Conservation (phyloP, 2,888 invertebrate species). For the Lycophotia porphyrea region DNA sequence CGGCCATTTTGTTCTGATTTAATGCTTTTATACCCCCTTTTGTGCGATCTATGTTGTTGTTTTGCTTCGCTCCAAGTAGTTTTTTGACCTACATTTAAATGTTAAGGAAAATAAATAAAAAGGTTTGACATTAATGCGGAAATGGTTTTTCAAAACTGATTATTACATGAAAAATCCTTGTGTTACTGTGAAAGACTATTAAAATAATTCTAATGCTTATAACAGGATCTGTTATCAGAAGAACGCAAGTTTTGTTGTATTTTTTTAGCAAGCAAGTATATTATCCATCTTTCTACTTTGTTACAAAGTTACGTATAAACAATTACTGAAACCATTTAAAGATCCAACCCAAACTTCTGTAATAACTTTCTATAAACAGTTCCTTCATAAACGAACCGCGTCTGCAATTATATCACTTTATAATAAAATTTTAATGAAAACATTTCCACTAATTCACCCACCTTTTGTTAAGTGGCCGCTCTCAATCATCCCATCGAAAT, state of each 20-base stretch:
- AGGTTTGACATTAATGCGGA: not conserved
- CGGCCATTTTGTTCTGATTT: constrained; percentile 88
- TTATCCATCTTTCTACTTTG: not conserved
- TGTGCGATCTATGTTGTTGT: constrained; percentile 62
- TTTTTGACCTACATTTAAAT: constrained; percentile 61
- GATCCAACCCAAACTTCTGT: not conserved
- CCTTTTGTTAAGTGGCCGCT: constrained; percentile 36
- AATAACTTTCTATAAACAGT: constrained; percentile 5
- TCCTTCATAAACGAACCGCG: not conserved
- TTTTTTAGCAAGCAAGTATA: not conserved
- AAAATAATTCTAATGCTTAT: not conserved
- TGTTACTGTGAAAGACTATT: no score
- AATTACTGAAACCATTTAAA: not conserved
- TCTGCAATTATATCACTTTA: constrained; percentile 22
- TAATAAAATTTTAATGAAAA: constrained; percentile 46
- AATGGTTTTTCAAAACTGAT: not conserved
- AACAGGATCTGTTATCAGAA: not conserved
- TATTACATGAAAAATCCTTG: not conserved
- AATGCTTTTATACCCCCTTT: constrained; percentile 73
- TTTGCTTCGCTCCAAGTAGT: constrained; percentile 56
- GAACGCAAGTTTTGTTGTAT: not conserved
- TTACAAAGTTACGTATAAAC: not conserved
- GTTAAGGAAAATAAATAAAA: constrained; percentile 23
- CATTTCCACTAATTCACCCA: constrained; percentile 49
- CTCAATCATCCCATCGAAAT: constrained; percentile 60